phyloP scores from a whole-genome alignment of 2,888 invertebrate species.

The Ypsolopha sequella region DNA sequence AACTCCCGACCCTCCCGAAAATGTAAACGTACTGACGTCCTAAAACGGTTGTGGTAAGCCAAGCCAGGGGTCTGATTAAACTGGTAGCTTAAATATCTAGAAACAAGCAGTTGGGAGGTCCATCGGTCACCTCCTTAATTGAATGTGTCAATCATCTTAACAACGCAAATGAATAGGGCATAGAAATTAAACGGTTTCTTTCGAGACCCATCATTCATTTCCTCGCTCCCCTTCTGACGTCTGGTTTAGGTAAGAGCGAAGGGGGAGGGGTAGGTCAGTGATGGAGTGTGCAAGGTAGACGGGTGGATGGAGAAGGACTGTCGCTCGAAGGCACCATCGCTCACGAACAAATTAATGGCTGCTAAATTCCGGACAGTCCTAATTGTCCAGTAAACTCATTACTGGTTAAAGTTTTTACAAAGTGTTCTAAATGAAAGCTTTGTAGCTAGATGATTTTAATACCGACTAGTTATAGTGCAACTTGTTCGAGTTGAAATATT shows the following conservation, averaged over 20 bases:
- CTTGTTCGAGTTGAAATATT: too few relatives aligned
- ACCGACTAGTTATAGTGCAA: too few relatives aligned
- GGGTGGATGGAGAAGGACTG: slow-evolving; percentile 21
- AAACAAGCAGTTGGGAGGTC: slow-evolving; percentile 65
- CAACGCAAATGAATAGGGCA: slow-evolving; percentile 74
- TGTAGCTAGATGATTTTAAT: too few relatives aligned
- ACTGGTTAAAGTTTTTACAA: slow-evolving; percentile 10
- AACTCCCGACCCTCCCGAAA: slow-evolving; percentile 10
- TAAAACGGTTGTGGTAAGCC: neutral
- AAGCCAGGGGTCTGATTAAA: slow-evolving; percentile 20
- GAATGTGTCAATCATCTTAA: slow-evolving; percentile 86
- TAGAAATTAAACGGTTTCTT: slow-evolving; percentile 14
- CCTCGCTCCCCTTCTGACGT: neutral
- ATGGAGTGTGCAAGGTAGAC: slow-evolving; percentile 5
- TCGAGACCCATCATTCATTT: neutral
- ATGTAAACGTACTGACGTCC: slow-evolving; percentile 6
- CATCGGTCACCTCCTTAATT: slow-evolving; percentile 77
- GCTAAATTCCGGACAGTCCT: slow-evolving; percentile 46
- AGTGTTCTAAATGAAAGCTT: too few relatives aligned
- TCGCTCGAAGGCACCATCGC: slow-evolving; percentile 48
- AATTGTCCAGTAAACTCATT: slow-evolving; percentile 65
- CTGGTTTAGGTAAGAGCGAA: neutral
- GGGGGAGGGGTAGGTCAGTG: slow-evolving; percentile 9
- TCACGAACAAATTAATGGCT: slow-evolving; percentile 43
- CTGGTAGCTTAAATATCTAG: slow-evolving; percentile 40